Evolutionary conservation across 1,140 invertebrate species (phyloP), one percentile per base, ranked within the genome.

Genomic region (Nylanderia fulva): DNA sequence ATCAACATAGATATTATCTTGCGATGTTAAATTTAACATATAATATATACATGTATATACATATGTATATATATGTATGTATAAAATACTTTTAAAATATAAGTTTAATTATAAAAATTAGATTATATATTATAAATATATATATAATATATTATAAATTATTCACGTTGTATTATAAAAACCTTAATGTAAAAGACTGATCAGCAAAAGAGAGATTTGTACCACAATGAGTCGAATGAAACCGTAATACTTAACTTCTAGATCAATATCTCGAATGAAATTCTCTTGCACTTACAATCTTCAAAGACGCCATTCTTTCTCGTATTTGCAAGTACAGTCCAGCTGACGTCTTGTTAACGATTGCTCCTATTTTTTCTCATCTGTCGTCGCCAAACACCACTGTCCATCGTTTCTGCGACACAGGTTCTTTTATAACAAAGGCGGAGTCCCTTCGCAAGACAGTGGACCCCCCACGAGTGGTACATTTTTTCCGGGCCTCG

Each of bases 341-440:
- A 42, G 56, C 24, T 48, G 36, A 39, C 42, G n/a, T 48, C 39
- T 36, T 45, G 29, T 64, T 27, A 88, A 60, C n/a, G 18, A 74
- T 58, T 52, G 63, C 87, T 61, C 86, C 56, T 74, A 83, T 84
- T 89, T 88, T 86, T 80, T 80, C 45, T 21, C 54, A 84, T 84
- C 77, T 71, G 68, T 86, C 74, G 75, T 68, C 15, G 27, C 61
- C 36, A 29, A 61, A 54, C 29, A 66, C 75, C 39, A 90, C 89
- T 90, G 86, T 80, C 66, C 24, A 77, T 66, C 45, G 54, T 61
- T 68, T 76, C 54, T 54, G 21, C 15, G 64, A 76, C 11, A 66
- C 45, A 45, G 52, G 42, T 86, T 85, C 88, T 92, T 92, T 91
- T 92, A 92, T 92, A 90, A 89, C 48, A 86, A 89, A 88, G 83